Evolutionary conservation across 2,113 vertebrate species (phyloP).

Genomic region (Epinephelus moara): DNA sequence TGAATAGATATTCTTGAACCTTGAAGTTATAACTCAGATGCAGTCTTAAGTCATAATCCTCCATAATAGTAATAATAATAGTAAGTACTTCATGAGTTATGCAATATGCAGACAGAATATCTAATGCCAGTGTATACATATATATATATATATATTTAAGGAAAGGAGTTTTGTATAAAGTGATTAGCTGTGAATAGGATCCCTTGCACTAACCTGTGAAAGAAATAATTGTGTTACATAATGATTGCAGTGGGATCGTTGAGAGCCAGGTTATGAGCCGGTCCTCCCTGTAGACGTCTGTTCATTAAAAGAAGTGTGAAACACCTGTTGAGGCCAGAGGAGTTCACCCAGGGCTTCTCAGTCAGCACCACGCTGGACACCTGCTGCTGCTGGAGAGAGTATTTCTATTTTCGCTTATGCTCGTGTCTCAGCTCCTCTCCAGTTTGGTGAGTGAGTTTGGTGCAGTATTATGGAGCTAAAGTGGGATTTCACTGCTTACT

Average conservation of each 20-base stretch:
- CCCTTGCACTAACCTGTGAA: background rate
- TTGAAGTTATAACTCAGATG: background rate
- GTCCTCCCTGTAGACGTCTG: background rate
- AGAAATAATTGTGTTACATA: background rate
- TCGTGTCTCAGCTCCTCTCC: slow-evolving; percentile 1
- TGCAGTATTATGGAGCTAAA: slow-evolving; percentile 5
- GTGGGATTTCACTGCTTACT: slow-evolving; percentile 10
- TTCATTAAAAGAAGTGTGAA: slow-evolving; percentile 7
- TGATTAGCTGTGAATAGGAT: background rate
- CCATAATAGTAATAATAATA: background rate
- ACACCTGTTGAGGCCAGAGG: slow-evolving; percentile 3
- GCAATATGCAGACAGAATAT: background rate
- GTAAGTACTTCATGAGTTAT: background rate
- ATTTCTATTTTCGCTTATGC: background rate
- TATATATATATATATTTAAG: no score
- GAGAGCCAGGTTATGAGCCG: background rate
- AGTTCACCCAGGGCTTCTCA: slow-evolving; percentile 5
- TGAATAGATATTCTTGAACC: background rate
- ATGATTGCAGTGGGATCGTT: background rate
- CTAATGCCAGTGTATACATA: background rate
- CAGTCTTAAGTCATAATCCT: background rate
- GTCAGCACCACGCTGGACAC: background rate
- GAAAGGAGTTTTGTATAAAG: background rate
- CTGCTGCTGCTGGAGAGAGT: background rate
- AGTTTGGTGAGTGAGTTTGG: background rate